These are phyloP conservation scores for Plutella xylostella DNA, from an alignment of 2,888 invertebrate genomes.

Conservation along the genomic window DNA sequence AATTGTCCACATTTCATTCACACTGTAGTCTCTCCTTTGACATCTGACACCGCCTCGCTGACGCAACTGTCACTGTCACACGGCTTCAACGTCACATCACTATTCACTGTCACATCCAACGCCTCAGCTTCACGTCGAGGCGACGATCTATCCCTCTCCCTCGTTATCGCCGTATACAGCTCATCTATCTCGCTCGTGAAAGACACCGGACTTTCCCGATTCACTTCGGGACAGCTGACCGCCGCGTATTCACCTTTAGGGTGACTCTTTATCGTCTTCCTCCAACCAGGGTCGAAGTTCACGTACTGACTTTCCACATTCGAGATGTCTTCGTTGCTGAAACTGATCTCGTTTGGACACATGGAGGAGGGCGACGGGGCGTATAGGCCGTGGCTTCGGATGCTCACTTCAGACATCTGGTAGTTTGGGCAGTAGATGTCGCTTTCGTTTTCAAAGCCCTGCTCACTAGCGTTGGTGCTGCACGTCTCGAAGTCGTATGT, in stretches of 20 bases:
- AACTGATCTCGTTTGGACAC: conserved; percentile 62
- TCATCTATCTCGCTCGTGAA: conserved; percentile 74
- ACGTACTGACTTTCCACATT: conserved; percentile 66
- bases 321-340: conserved; percentile 62
- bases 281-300: conserved; percentile 68
- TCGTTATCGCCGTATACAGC: conserved; percentile 76
- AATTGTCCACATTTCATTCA: no score
- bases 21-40: conserved; percentile 54
- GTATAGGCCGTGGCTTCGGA: conserved; percentile 73
- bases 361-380: conserved; percentile 71
- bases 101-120: conserved; percentile 49
- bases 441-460: conserved; percentile 69
- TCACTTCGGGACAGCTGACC: conserved; percentile 57
- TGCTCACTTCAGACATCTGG: conserved; percentile 74
- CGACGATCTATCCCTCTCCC: conserved; percentile 40
- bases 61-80: conserved; percentile 61
- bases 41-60: conserved; percentile 54
- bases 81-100: conserved; percentile 56
- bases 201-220: conserved; percentile 54
- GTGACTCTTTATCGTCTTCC: conserved; percentile 53
- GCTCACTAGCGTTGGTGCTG: conserved; percentile 58
- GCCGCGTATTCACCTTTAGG: conserved; percentile 56
- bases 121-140: conserved; percentile 37
- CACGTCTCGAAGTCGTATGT: conserved; percentile 59
- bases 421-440: conserved; percentile 72